Evolutionary conservation across 1,140 invertebrate species (phyloP), one percentile per base, ranked within the genome.

Genomic region (Drosophila carrolli): DNA sequence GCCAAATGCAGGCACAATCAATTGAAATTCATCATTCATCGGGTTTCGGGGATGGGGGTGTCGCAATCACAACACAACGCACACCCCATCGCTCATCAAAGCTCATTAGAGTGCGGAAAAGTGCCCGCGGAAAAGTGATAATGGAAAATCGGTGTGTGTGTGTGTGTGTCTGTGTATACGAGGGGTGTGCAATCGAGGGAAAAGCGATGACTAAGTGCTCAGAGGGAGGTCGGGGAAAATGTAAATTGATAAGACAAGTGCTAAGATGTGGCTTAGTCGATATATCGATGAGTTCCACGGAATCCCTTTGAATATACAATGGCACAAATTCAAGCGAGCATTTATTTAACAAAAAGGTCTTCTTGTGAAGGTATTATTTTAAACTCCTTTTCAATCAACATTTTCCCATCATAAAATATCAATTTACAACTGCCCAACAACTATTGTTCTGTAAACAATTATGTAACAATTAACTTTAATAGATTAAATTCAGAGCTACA

Each of bases 91-190:
- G 67, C 60, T 71, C 67, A 63, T 71, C 50, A 48, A 46, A 71
- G 67, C 67, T 71, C 67, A 71, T 71, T 71, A 71, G 67, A 47
- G 59, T 63, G 59, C 51, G 19, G 47, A 60, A 61, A 68, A 60
- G 57, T 53, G 60, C 60, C 60, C 50, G 50, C 60, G 60, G 60
- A 43, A 44, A 43, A 35, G 59, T 9, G 47, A 32, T 19, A 11
- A 29, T 13, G 27, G 37, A 27, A 38, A 54, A 38, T 53, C 14
- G 16, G 27, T 32, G 47, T 44, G 23, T n/a, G 47, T 32, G n/a
- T 50, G 4, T 16, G 48, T 35, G n/a, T 29, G n/a, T 51, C 0
- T 51, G 5, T 16, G 48, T 16, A 5, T 29, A 32, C 7, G 29
- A 51, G 13, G 44, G 13, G 9, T 59, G 57, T 48, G 32, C 32